Conservation (phyloP, 2,888 invertebrate genomes). For the Elegia similella region DNA sequence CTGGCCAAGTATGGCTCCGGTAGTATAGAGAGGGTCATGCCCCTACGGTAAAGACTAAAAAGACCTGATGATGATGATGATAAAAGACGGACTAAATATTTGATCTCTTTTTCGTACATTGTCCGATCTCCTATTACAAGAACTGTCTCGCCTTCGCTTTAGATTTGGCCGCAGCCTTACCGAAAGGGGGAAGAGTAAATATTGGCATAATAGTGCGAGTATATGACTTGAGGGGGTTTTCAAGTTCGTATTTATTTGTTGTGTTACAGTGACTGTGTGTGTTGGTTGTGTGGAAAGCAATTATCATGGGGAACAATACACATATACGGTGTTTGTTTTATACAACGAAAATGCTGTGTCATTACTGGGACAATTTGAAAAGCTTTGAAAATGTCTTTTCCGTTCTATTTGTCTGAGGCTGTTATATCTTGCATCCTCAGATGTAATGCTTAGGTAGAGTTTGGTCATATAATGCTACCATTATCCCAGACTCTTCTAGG, state of each 20-base stretch:
- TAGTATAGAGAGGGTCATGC: too few relatives aligned
- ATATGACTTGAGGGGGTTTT: slow-evolving; percentile 14
- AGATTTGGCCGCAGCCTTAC: neutral
- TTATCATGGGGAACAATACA: neutral
- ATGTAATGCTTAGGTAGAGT: too few relatives aligned
- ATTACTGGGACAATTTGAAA: neutral
- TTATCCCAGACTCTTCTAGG: too few relatives aligned
- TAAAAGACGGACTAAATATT: too few relatives aligned
- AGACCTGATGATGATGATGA: too few relatives aligned
- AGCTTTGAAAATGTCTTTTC: neutral
- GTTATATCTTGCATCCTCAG: too few relatives aligned
- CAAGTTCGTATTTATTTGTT: slow-evolving; percentile 14
- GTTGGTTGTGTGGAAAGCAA: slow-evolving; percentile 2
- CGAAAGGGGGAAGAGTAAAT: slow-evolving; percentile 11
- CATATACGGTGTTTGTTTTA: neutral
- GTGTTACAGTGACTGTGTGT: slow-evolving; percentile 6
- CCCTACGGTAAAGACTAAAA: too few relatives aligned
- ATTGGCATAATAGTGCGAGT: slow-evolving; percentile 15
- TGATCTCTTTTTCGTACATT: too few relatives aligned
- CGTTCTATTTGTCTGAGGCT: too few relatives aligned
- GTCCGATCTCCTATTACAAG: too few relatives aligned
- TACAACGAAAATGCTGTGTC: neutral
- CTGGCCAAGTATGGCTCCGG: too few relatives aligned
- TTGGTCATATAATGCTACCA: too few relatives aligned
- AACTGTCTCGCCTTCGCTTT: neutral